Conservation (phyloP, 2,113 vertebrate species). For the Dicentrarchus labrax region DNA sequence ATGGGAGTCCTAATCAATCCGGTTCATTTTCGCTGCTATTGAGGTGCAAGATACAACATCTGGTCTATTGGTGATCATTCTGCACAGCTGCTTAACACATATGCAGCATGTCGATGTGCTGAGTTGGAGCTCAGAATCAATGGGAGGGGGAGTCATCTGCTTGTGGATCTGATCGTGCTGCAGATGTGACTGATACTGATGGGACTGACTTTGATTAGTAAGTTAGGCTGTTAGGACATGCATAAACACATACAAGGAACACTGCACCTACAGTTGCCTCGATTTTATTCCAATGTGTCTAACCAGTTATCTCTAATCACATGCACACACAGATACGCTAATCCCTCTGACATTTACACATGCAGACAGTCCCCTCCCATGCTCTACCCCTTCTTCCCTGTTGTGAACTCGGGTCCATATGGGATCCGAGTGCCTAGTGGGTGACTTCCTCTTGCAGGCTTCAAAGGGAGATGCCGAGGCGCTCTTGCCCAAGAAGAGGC, state of each 20-base stretch:
- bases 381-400: neutral
- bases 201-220: neutral
- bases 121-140: slow-evolving; percentile 25
- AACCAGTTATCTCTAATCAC: slow-evolving; percentile 7
- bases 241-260: neutral
- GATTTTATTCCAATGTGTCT: neutral
- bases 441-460: slow-evolving; percentile 59
- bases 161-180: slow-evolving; percentile 29
- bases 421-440: slow-evolving; percentile 47
- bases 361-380: neutral
- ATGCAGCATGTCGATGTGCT: slow-evolving; percentile 56
- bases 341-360: slow-evolving; percentile 58
- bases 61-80: slow-evolving; percentile 63
- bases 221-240: no score
- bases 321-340: slow-evolving; percentile 22
- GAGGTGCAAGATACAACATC: slow-evolving; percentile 64
- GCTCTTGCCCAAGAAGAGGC: slow-evolving; percentile 22
- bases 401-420: slow-evolving; percentile 26
- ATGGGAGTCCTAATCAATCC: slow-evolving; percentile 70
- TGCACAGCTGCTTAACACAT: slow-evolving; percentile 67
- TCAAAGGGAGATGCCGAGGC: slow-evolving; percentile 40
- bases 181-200: slow-evolving; percentile 29
- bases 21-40: slow-evolving; percentile 55
- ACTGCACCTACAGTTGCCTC: no score
- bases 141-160: slow-evolving; percentile 29